Percentiles rank a stretch among this genome's conserved stretches.
These are phyloP conservation scores for Caloenas nicobarica DNA, from an alignment of 2,113 vertebrate species.

Conservation along the genomic window DNA sequence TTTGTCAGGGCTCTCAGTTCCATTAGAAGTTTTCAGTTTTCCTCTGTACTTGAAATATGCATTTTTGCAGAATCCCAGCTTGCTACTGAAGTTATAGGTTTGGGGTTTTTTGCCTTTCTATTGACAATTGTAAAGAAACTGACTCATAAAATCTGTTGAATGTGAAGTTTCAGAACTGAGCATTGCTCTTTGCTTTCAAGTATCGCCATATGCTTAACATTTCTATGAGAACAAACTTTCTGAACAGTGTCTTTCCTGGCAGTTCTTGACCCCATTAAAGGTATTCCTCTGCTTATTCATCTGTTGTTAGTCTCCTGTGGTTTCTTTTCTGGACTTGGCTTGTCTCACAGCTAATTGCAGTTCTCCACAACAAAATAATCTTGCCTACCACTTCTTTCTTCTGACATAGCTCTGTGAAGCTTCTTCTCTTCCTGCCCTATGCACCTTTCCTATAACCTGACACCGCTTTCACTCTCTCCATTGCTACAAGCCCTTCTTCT, in stretches of 20 bases:
- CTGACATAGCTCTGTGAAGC: rapidly evolving
- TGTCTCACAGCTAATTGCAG: not conserved
- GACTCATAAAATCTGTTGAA: not conserved
- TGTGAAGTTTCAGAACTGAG: not conserved
- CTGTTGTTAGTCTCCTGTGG: not conserved
- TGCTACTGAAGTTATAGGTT: not conserved
- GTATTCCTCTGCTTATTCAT: not conserved
- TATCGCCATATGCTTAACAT: not conserved
- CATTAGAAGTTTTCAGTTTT: not conserved
- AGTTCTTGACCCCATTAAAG: not conserved
- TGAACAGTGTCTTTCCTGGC: not conserved
- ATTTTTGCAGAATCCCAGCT: not conserved
- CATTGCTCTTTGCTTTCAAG: not conserved
- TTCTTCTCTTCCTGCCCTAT: not conserved
- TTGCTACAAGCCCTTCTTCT: not conserved
- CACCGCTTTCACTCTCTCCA: not conserved
- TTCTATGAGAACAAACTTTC: not conserved
- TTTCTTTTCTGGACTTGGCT: not conserved
- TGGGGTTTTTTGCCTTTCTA: not conserved
- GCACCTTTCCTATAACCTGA: not conserved
- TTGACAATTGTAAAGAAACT: not conserved
- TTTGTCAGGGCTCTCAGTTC: rapidly evolving
- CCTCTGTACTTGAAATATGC: not conserved
- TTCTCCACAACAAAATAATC: not conserved
- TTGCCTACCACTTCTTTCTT: not conserved